Evolutionary conservation across 2,888 invertebrate genomes (phyloP), one percentile per base, ranked within the genome.

Genomic region (Tinea pellionella): DNA sequence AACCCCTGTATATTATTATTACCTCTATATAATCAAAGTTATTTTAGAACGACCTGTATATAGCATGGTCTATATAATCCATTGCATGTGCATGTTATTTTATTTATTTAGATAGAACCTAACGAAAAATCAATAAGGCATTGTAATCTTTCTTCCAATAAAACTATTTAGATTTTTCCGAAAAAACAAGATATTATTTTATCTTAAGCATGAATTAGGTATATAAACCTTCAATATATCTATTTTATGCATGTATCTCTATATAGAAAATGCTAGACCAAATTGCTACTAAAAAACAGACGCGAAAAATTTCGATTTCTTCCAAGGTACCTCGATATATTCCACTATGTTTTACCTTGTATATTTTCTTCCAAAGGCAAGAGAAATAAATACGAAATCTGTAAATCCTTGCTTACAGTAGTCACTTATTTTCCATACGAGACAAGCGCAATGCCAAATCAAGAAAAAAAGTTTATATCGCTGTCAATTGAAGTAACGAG

Each of bases 1-100:
- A 70, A 68, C 66, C 68, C 69, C 42, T 32, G 16, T 37, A 58
- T 58, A 41, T 32, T 58, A 13, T 30, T n/a, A n/a, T 18, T 12
- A 29, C 24, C 42, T 12, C 6, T 42, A 42, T 42, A n/a, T 42
- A 69, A 69, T 65, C 66, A 16, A 15, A 15, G n/a, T 47, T 47
- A 47, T 47, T 16, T 37, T 1, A 16, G 8, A 47, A 47, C 47
- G n/a, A 9, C n/a, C 47, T 47, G 47, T 47, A 47, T 41, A 41
- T 47, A 16, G 47, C 16, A 47, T 47, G 47, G 47, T 37, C n/a
- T 37, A n/a, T 37, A 37, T 12, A 37, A 2, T 37, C 37, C 37
- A 9, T 2, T 6, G 37, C 37, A 37, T 37, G 37, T n/a, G 37
- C 37, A 37, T 37, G 37, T 1, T 6, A 37, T 6, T 37, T n/a